A percentile compares a stretch with the other conserved stretches of the same genome.
These are phyloP conservation scores for Callospermophilus lateralis DNA, from an alignment of 2,113 vertebrate genomes.

Conservation along the genomic window DNA sequence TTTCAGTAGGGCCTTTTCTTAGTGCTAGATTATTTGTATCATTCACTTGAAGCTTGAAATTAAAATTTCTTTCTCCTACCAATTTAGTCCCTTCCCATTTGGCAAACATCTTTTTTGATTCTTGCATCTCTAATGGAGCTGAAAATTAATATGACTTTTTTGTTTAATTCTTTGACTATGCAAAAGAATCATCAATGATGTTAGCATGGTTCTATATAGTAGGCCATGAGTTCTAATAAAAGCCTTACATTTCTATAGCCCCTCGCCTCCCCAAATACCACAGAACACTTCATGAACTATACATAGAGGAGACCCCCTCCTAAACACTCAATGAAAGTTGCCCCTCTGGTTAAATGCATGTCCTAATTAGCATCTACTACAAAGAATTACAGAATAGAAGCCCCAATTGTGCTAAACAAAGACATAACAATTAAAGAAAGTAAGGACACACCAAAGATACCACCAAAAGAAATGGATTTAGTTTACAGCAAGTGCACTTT, in stretches of 20 bases:
- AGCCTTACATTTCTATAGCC: slow-evolving; percentile 41
- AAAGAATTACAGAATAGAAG: slow-evolving; percentile 31
- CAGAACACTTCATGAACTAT: not conserved
- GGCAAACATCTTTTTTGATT: slow-evolving; percentile 78
- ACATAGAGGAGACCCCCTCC: not conserved
- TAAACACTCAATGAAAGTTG: not conserved
- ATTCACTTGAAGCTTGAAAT: slow-evolving; percentile 84
- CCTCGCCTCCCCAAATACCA: slow-evolving; percentile 29
- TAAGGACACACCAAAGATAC: slow-evolving; percentile 19
- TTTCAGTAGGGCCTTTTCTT: slow-evolving; percentile 41
- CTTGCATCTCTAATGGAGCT: slow-evolving; percentile 82
- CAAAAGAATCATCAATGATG: slow-evolving; percentile 53
- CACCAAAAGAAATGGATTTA: slow-evolving; percentile 30
- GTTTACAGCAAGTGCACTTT: not conserved
- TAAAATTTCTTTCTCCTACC: slow-evolving; percentile 79
- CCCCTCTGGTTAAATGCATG: not conserved
- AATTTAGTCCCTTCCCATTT: slow-evolving; percentile 79
- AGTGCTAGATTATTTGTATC: slow-evolving; percentile 75
- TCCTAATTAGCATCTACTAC: slow-evolving; percentile 27
- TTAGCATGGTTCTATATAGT: slow-evolving; percentile 36
- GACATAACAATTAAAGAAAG: not conserved
- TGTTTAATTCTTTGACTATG: slow-evolving; percentile 76
- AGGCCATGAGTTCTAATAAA: slow-evolving; percentile 22
- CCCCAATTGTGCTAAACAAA: slow-evolving; percentile 38
- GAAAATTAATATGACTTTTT: slow-evolving; percentile 84